Conservation (phyloP, 1,140 invertebrate genomes). For the Asbolus verrucosus region DNA sequence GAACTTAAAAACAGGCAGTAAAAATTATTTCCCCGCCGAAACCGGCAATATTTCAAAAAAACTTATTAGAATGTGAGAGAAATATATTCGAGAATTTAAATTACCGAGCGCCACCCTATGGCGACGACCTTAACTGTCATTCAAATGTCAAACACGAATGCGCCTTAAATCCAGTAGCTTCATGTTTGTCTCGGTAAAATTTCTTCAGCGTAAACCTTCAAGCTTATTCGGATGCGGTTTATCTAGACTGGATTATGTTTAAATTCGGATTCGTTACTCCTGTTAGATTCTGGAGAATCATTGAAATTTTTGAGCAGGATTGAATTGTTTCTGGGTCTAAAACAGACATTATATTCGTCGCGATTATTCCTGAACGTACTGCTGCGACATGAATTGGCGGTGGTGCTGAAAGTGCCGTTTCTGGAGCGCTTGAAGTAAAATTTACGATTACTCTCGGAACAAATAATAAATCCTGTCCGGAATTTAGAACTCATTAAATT, state of each 20-base stretch:
- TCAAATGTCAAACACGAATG: background rate
- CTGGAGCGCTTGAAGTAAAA: slow-evolving; percentile 56
- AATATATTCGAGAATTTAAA: no score
- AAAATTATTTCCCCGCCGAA: no score
- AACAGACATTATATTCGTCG: slow-evolving; percentile 60
- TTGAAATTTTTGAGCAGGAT: slow-evolving; percentile 57
- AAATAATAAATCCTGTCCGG: slow-evolving; percentile 79
- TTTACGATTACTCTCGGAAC: slow-evolving; percentile 67
- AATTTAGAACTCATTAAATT: slow-evolving; percentile 90
- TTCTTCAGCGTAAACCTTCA: background rate
- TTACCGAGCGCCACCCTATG: no score
- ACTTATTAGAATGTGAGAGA: no score
- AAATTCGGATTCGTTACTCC: slow-evolving; percentile 47
- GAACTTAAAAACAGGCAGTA: no score
- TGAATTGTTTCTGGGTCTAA: slow-evolving; percentile 58
- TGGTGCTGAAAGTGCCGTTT: slow-evolving; percentile 68
- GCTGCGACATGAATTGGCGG: slow-evolving; percentile 66
- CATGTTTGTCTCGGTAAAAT: background rate
- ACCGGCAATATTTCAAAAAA: no score
- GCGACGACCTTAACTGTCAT: no score
- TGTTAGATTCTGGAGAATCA: slow-evolving; percentile 58
- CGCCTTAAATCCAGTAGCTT: background rate
- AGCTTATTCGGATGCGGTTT: no score
- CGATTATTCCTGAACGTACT: slow-evolving; percentile 64
- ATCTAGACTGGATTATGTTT: background rate